Evolutionary conservation across 2,888 invertebrate genomes (phyloP), one percentile per base, ranked within the genome.

Genomic region (Lumbricus terrestris): DNA sequence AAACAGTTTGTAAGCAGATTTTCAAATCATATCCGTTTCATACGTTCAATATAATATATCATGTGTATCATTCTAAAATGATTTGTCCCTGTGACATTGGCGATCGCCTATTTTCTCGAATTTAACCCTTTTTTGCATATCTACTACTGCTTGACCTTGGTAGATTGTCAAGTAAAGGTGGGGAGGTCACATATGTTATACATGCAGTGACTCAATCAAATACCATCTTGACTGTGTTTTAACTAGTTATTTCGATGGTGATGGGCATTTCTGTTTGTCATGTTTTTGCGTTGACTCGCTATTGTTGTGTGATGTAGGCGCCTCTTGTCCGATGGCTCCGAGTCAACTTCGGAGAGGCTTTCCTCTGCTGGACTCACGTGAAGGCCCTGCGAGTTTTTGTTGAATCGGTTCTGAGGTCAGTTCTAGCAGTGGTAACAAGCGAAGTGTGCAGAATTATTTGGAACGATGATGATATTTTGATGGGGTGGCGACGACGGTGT

Each of bases 271-370:
- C 69, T 29, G 69, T 69, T 29, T 69, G 69, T n/a, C n/a, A n/a
- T n/a, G n/a, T n/a, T 69, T 69, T n/a, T n/a, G 29, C 16, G 29
- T 8, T 69, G 29, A 69, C 69, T 69, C 11, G 35, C 35, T 83
- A 1, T 83, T 23, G 34, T 85, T 85, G 3, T 85, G 85, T 85
- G 34, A 18, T 35, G 20, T 18, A 98, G 98, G 98, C 98, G 91
- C 98, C 98, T 0, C 96, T 99, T 93, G 98, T 99, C 92, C 96
- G 99, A 95, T 99, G 99, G 99, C 95, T 99, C 95, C 99, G 99
- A 96, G 98, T 99, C 92, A 99, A 99, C 96, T 99, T 99, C 96
- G 98, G 99, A 92, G 99, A 99, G 96, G 97, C 98, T 93, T 99
- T 99, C 96, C 98, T 98, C 94, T 99, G 99, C 92, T 98, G 99